A percentile compares a stretch with the other conserved stretches of the same genome.
phyloP scores from a whole-genome alignment of 1,140 invertebrate species.

The Drosophila jambulina region DNA sequence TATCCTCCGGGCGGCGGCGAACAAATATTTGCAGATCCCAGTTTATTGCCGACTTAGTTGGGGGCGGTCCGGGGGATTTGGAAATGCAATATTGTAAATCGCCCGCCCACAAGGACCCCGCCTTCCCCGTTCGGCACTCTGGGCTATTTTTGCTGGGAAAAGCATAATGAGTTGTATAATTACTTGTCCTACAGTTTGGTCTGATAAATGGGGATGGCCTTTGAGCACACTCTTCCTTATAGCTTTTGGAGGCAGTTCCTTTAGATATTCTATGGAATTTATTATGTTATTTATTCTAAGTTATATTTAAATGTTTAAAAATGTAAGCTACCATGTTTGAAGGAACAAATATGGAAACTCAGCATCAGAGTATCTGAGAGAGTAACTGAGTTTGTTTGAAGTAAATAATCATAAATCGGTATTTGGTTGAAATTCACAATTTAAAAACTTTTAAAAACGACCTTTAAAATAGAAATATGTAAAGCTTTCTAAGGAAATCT shows the following conservation, averaged over 20 bases:
- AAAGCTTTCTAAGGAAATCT: no score
- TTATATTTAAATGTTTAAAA: neutral
- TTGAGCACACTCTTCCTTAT: neutral
- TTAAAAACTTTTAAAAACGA: no score
- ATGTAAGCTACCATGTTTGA: neutral
- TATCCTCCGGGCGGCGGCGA: neutral
- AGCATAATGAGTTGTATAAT: conserved; percentile 44
- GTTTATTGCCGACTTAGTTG: conserved; percentile 45
- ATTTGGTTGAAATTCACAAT: neutral
- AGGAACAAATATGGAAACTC: neutral
- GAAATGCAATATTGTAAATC: conserved; percentile 58
- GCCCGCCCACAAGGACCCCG: conserved; percentile 10
- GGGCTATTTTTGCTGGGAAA: conserved; percentile 12
- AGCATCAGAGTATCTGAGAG: neutral
- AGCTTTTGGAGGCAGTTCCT: neutral
- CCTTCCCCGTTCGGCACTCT: neutral
- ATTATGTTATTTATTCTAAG: no score
- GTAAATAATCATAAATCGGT: neutral
- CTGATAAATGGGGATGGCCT: neutral
- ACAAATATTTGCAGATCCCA: conserved; percentile 64
- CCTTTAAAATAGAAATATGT: no score
- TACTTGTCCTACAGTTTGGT: conserved; percentile 21
- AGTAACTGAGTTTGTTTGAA: neutral
- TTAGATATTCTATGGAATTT: neutral
- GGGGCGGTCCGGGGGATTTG: conserved; percentile 29